Evolutionary conservation across 2,888 invertebrate species (phyloP).

Genomic region (Troglohyphantes excavatus): DNA sequence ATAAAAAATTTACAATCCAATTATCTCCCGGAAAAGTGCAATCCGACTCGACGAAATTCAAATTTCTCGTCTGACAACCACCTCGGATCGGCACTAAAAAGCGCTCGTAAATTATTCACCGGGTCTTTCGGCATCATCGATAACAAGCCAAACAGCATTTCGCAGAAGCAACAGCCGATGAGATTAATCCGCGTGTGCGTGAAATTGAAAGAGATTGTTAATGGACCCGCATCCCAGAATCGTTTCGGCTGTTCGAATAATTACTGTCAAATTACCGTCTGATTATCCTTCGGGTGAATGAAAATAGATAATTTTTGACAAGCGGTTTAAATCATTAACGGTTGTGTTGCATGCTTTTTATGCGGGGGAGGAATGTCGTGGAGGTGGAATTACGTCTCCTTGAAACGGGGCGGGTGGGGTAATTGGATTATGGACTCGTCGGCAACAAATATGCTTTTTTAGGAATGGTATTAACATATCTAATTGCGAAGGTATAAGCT

Average conservation of each 20-base stretch:
- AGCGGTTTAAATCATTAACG: constrained; percentile 58
- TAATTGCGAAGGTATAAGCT: not conserved
- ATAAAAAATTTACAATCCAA: constrained; percentile 30
- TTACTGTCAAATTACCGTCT: constrained; percentile 65
- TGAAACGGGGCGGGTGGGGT: not conserved
- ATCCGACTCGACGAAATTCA: not conserved
- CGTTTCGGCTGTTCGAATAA: constrained; percentile 55
- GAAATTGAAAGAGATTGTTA: constrained; percentile 67
- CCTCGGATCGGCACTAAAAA: constrained; percentile 8
- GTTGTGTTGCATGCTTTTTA: not conserved
- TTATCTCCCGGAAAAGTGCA: not conserved
- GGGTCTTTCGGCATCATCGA: not conserved
- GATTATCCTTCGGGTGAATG: constrained; percentile 33
- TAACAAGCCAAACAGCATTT: constrained; percentile 51
- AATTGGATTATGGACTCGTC: not conserved
- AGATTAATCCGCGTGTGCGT: constrained; percentile 55
- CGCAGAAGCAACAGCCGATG: not conserved
- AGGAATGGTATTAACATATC: not conserved
- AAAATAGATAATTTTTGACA: constrained; percentile 65
- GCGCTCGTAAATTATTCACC: constrained; percentile 52
- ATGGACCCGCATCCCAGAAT: constrained; percentile 55
- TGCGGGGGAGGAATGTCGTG: no score
- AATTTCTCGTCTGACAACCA: not conserved
- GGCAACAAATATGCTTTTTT: not conserved
- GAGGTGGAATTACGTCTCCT: no score